Base-by-base conservation (phyloP, 2,113 vertebrate genomes). In the Nothobranchius kuhntae region DNA sequence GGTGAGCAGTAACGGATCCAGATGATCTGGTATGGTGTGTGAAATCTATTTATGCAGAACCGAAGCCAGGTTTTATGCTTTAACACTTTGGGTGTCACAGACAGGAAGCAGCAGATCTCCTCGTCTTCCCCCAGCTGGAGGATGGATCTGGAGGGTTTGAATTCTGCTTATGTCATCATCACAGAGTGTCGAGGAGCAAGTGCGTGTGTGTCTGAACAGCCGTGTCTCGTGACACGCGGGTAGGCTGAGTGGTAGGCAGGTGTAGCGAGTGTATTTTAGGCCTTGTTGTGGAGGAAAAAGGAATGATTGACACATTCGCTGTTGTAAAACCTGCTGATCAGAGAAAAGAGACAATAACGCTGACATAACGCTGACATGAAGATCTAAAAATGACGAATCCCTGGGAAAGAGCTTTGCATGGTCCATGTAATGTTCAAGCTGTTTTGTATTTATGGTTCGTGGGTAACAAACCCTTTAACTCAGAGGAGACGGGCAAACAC, bases 231-330 rank as follows among this genome's bases (percentile, higher is more conserved):
- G 83, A 74, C 47, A 47, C 50, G 75, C 50, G 77, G 60, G 79
- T 54, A 46, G 73, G 63, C 71, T 13, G 65, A 73, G 59, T 36
- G 80, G 54, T 61, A 48, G 50, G 81, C 88, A 89, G 89, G 87
- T 89, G 85, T 77, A 65, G n/a, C 21, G 66, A 73, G 78, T 26
- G 53, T 89, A 87, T 84, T 83, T 90, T 85, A 84, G 82, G 35
- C 14, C 21, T 7, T 66, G 78, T 74, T 82, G 77, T 30, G 6
- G 55, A 70, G 68, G 71, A 84, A 64, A 52, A 13, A 11, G 5
- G 50, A 35, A 21, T 76, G 71, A 80, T 76, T 77, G 78, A 74
- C 73, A 63, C 56, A 65, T 42, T 47, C 40, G 17, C 61, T 30
- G 15, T 69, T 67, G 47, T 69, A 36, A 72, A 86, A 68, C 47